phyloP scores from a whole-genome alignment of 1,140 invertebrate species.

The Drosophila lowei region DNA sequence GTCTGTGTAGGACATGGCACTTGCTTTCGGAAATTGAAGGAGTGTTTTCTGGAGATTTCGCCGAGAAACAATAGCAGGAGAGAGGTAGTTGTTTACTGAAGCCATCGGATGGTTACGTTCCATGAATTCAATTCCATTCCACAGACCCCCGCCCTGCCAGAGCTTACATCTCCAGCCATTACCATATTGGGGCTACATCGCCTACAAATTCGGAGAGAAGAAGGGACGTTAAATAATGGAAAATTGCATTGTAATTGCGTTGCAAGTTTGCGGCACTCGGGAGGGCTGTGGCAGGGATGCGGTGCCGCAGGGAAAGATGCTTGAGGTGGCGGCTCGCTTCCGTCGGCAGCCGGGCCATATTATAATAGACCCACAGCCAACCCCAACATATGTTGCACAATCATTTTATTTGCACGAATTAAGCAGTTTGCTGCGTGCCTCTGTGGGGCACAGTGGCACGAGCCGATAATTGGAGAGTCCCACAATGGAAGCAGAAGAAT shows the following conservation, averaged over 20 bases:
- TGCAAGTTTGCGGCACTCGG: constrained; percentile 56
- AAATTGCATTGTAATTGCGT: constrained; percentile 75
- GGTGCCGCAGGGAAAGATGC: background rate
- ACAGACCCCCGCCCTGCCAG: no score
- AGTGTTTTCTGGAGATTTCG: constrained; percentile 6
- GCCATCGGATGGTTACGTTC: constrained; percentile 20
- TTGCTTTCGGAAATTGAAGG: constrained; percentile 31
- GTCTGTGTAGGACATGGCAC: constrained; percentile 71
- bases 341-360: background rate
- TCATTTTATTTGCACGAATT: constrained; percentile 79
- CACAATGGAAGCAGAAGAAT: background rate
- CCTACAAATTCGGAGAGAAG: constrained; percentile 25
- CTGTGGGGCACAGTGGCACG: constrained; percentile 44
- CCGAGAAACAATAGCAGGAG: constrained; percentile 5
- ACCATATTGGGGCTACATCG: constrained; percentile 40
- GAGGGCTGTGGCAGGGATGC: no score
- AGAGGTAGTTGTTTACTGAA: constrained; percentile 15
- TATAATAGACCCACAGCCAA: constrained; percentile 64
- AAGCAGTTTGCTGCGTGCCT: constrained; percentile 47
- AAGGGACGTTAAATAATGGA: constrained; percentile 72
- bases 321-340: constrained; percentile 20
- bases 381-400: constrained; percentile 75
- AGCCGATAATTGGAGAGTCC: background rate
- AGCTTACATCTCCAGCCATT: constrained; percentile 3
- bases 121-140: constrained; percentile 37